Conservation (phyloP, 2,797 vertebrate genomes). For the Chrosomus eos region DNA sequence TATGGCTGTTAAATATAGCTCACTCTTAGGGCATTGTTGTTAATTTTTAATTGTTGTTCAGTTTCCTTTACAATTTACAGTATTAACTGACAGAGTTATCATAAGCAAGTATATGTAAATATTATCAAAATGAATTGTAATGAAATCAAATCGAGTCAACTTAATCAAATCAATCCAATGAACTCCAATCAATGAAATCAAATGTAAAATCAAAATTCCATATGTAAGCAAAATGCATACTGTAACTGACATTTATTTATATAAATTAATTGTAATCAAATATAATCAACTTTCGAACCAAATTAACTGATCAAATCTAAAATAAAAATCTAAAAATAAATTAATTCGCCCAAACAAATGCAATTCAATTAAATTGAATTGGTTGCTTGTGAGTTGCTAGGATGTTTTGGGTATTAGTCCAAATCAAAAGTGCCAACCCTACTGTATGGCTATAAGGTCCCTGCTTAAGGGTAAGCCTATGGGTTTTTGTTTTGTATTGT, state of each 20-base stretch:
- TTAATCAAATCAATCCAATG: too few species aligned
- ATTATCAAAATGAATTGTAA: neutral
- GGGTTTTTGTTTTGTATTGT: neutral
- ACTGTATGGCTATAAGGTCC: neutral
- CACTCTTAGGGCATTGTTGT: neutral
- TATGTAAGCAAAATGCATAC: neutral
- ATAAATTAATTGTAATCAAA: neutral
- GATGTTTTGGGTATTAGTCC: neutral
- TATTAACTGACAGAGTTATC: neutral
- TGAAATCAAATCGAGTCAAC: neutral
- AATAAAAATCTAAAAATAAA: neutral
- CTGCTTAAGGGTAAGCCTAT: neutral
- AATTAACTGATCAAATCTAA: neutral
- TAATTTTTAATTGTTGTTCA: neutral
- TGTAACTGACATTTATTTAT: neutral
- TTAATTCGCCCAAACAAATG: neutral
- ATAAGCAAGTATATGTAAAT: neutral
- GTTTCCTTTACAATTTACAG: slow-evolving; percentile 1
- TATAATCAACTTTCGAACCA: neutral
- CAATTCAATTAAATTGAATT: neutral
- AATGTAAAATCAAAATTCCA: neutral
- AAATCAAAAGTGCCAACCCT: neutral
- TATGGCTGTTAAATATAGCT: neutral
- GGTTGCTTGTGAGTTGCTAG: neutral
- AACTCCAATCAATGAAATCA: neutral